These are phyloP conservation scores for Hylia prasina DNA, from an alignment of 2,113 vertebrate genomes.

Conservation along the genomic window DNA sequence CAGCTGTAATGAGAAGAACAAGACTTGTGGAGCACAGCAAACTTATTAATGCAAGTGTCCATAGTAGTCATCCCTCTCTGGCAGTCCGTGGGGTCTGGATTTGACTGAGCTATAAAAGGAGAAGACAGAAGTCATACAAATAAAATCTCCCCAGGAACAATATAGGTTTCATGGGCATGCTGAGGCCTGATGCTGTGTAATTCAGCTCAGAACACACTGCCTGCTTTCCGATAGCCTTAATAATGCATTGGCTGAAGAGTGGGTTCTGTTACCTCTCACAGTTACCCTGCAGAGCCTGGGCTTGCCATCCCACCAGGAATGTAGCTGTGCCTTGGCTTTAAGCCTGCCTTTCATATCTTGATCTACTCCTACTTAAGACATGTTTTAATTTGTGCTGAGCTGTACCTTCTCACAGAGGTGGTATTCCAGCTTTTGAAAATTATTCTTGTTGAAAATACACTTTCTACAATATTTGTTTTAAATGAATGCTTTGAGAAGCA, in stretches of 20 bases:
- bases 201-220: background rate
- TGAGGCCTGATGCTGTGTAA: background rate
- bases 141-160: background rate
- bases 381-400: background rate
- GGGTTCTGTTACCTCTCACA: background rate
- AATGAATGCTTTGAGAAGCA: background rate
- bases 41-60: background rate
- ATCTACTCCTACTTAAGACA: background rate
- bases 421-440: background rate
- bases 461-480: background rate
- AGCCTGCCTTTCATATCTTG: background rate
- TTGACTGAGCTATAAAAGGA: background rate
- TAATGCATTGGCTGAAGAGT: background rate
- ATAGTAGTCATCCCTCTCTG: background rate
- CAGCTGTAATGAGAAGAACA: background rate
- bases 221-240: background rate
- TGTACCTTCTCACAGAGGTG: background rate
- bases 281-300: background rate
- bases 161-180: background rate
- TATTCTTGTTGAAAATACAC: background rate
- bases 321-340: background rate
- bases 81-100: background rate
- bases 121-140: background rate
- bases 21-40: background rate
- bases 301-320: background rate